phyloP scores from a whole-genome alignment of 2,113 vertebrate genomes.

The Oplegnathus fasciatus region DNA sequence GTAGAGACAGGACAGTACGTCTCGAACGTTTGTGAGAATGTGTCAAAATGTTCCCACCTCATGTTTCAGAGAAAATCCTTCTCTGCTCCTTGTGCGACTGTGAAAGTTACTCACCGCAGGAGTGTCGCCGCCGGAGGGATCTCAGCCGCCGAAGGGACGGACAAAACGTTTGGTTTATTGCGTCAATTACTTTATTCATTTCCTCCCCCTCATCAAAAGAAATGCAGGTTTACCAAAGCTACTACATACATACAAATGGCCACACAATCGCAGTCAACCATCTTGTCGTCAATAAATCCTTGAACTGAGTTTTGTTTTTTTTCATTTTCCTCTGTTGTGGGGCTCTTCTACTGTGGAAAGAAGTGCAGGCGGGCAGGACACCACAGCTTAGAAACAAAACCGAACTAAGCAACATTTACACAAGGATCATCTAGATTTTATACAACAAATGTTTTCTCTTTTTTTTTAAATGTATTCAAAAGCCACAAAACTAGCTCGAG shows the following conservation, averaged over 20 bases:
- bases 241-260: constrained; percentile 89
- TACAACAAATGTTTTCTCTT: constrained; percentile 72
- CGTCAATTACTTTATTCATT: constrained; percentile 90
- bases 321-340: constrained; percentile 30
- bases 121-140: background rate
- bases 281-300: constrained; percentile 72
- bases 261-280: constrained; percentile 80
- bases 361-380: constrained; percentile 70
- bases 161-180: constrained; percentile 87
- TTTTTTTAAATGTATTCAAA: constrained; percentile 46
- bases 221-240: constrained; percentile 86
- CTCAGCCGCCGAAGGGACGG: background rate
- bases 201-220: constrained; percentile 81
- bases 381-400: constrained; percentile 73
- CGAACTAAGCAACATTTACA: constrained; percentile 81
- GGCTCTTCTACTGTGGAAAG: constrained; percentile 65
- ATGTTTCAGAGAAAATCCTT: constrained; percentile 18
- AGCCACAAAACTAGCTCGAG: constrained; percentile 81
- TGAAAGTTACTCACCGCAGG: constrained; percentile 4
- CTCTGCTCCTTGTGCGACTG: constrained; percentile 37
- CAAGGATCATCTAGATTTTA: constrained; percentile 76
- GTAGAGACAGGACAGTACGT: constrained; percentile 18
- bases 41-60: constrained; percentile 45
- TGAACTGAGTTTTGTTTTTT: constrained; percentile 60
- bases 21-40: constrained; percentile 9